Evolutionary conservation across 2,797 vertebrate species (phyloP), one percentile per base, ranked within the genome.

Genomic region (Antennarius maculatus): DNA sequence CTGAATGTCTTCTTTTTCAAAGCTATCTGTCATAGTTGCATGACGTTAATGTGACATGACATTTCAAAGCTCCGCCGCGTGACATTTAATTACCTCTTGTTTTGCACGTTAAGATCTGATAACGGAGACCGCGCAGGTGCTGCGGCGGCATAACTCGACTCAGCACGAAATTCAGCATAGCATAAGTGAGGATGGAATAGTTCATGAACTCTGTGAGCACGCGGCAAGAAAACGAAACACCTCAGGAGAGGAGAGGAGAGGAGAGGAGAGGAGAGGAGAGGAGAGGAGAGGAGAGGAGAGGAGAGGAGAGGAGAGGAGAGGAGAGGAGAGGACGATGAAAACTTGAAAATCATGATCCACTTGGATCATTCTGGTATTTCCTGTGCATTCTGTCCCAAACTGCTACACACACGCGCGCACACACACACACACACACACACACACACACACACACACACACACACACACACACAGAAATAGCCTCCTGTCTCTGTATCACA

Each of bases 321-420:
- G 23, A 23, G 23, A 23, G 23, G 23, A 23, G 23, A 23, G 42
- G 14, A 71, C 63, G 68, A 77, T 80, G 80, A 83, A 80, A 65
- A 61, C 69, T 81, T 74, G 57, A 63, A 85, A 81, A 79, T 83
- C 54, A 46, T 58, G 15, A 61, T 84, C 90, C 80, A 64, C 74
- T 79, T 89, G 86, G 92, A 92, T 84, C 48, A 52, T 71, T 88
- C 69, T 87, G 92, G 92, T 85, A 93, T 94, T 94, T 94, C 93
- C 93, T 92, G 88, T 82, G 69, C 76, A 75, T 71, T 71, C 63
- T 84, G 73, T 88, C 83, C 71, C 76, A 74, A 76, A 84, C 62
- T 60, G 64, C 58, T 65, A 74, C 70, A 81, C 81, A 48, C 73
- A 76, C 80, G 86, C 76, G 69, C 78, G 83, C 66, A 60, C 66